Conservation (phyloP, 2,113 vertebrate genomes). For the Cebidichthys violaceus region DNA sequence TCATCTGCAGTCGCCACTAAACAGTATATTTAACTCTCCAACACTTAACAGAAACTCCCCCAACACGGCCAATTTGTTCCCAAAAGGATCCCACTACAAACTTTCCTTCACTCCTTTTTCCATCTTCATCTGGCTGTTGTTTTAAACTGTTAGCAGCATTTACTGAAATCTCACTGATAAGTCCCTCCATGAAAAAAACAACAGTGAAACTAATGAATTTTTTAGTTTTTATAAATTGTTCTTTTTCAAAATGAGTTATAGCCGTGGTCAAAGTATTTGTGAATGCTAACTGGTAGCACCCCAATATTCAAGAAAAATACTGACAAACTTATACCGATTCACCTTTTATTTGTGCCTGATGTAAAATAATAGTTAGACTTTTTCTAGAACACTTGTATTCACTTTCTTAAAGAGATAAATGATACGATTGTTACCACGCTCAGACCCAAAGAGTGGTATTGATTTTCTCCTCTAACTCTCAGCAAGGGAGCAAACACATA, state of each 20-base stretch:
- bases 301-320: background rate
- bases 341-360: background rate
- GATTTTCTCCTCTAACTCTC: too few relatives aligned
- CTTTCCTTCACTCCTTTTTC: constrained; percentile 59
- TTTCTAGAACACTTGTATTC: too few relatives aligned
- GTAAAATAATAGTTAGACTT: background rate
- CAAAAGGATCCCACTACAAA: constrained; percentile 46
- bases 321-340: background rate
- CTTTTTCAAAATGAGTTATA: background rate
- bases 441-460: too few relatives aligned
- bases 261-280: background rate
- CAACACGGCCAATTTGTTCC: constrained; percentile 59
- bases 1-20: constrained; percentile 63
- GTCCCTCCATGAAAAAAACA: background rate
- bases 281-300: background rate
- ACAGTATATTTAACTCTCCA: constrained; percentile 64
- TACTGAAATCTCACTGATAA: constrained; percentile 40
- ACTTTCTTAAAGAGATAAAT: too few relatives aligned
- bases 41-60: constrained; percentile 61
- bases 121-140: constrained; percentile 53
- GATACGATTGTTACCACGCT: too few relatives aligned
- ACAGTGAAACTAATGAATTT: background rate
- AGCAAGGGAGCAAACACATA: too few relatives aligned
- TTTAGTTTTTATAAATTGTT: background rate
- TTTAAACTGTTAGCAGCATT: constrained; percentile 27